Conservation (phyloP, 2,797 vertebrate genomes). For the Chiroxiphia lanceolata region DNA sequence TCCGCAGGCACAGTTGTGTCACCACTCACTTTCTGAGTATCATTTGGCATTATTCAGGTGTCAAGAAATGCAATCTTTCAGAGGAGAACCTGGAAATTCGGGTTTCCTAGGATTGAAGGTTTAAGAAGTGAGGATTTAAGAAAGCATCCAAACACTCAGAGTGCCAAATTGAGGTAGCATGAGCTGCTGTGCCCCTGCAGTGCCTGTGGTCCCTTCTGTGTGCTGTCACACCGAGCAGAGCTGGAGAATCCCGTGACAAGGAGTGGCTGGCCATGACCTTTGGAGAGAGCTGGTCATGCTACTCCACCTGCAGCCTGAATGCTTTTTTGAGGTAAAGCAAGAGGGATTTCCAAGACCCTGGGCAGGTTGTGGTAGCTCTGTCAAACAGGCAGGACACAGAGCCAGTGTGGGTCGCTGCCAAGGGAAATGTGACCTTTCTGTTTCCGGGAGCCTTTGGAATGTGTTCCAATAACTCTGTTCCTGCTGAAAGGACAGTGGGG, state of each 20-base stretch:
- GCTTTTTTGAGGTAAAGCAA: neutral
- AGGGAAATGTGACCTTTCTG: neutral
- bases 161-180: rapidly evolving
- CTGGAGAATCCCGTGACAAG: rapidly evolving
- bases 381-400: neutral
- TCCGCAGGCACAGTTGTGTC: neutral
- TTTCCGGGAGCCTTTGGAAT: neutral
- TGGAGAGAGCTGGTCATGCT: neutral
- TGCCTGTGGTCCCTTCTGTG: rapidly evolving
- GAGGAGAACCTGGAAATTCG: neutral
- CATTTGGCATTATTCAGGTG: rapidly evolving
- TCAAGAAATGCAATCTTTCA: neutral
- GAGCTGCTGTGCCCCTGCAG: neutral
- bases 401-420: neutral
- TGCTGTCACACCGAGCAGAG: rapidly evolving
- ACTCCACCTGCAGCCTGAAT: neutral
- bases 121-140: neutral
- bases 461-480: neutral
- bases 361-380: neutral
- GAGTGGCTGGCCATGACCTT: neutral
- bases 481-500: neutral
- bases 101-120: neutral
- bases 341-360: neutral
- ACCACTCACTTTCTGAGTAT: rapidly evolving
- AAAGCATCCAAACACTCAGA: rapidly evolving